These are phyloP conservation scores for Zygothrica quintamaculata DNA, from an alignment of 2,888 invertebrate species.

Conservation along the genomic window DNA sequence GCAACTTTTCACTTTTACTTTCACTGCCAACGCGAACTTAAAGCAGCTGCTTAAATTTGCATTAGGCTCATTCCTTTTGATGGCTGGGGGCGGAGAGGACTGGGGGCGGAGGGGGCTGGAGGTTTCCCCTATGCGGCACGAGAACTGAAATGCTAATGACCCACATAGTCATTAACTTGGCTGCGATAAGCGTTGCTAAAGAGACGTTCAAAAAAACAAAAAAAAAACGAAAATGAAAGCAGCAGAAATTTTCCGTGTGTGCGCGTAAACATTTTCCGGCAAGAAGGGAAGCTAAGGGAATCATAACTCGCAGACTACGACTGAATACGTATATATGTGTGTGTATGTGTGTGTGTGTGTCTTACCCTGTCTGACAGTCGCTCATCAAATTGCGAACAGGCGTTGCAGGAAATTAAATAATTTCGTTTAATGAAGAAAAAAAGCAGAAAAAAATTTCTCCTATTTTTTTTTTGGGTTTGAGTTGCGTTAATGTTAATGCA, in stretches of 20 bases:
- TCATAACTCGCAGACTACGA: slow-evolving; percentile 63
- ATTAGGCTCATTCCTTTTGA: slow-evolving; percentile 3
- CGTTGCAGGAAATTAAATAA: slow-evolving; percentile 78
- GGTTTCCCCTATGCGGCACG: slow-evolving; percentile 21
- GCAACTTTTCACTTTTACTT: neutral
- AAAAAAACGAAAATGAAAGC: slow-evolving; percentile 3
- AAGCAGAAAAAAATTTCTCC: slow-evolving; percentile 6
- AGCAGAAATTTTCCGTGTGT: slow-evolving; percentile 53
- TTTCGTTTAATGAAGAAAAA: slow-evolving; percentile 68
- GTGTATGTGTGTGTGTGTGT: too few relatives aligned
- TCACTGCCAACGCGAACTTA: neutral
- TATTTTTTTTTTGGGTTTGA: slow-evolving; percentile 19
- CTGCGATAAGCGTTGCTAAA: slow-evolving; percentile 64
- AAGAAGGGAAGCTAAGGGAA: neutral
- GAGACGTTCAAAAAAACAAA: slow-evolving; percentile 21
- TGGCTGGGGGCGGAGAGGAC: too few relatives aligned
- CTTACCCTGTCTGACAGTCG: slow-evolving; percentile 61
- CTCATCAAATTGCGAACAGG: slow-evolving; percentile 76
- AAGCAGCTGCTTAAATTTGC: slow-evolving; percentile 38
- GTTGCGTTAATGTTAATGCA: slow-evolving; percentile 72
- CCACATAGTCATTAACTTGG: slow-evolving; percentile 75
- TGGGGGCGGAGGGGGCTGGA: too few relatives aligned
- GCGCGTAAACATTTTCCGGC: slow-evolving; percentile 28
- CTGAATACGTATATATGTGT: too few relatives aligned
- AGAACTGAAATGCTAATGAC: slow-evolving; percentile 71